These are phyloP conservation scores for Papilio xuthus DNA, from an alignment of 1,140 invertebrate species.

Conservation along the genomic window DNA sequence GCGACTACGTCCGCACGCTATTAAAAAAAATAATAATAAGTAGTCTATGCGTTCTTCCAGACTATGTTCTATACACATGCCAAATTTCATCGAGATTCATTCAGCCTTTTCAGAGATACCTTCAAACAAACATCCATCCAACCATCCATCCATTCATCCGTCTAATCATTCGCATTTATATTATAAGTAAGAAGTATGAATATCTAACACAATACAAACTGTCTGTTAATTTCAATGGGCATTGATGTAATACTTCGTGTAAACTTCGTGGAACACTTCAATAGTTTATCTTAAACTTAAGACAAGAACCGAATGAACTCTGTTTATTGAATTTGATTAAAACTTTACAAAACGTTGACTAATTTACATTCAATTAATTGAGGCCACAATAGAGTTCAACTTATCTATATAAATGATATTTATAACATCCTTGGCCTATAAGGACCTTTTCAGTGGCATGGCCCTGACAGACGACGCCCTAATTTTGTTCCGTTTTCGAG, in stretches of 20 bases:
- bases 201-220: not conserved
- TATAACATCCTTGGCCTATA: not conserved
- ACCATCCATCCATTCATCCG: no score
- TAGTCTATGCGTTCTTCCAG: no score
- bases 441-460: not conserved
- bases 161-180: no score
- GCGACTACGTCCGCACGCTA: no score
- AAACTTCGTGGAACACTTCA: not conserved
- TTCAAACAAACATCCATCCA: no score
- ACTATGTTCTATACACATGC: no score
- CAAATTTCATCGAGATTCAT: no score
- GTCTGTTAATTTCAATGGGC: not conserved
- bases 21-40: no score
- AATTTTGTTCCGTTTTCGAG: constrained; percentile 8
- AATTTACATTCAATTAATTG: constrained; percentile 9
- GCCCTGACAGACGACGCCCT: not conserved
- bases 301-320: not conserved
- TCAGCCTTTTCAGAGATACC: no score
- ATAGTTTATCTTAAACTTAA: constrained; percentile 12
- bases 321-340: constrained; percentile 20
- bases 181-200: no score
- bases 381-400: not conserved
- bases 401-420: not conserved
- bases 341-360: constrained; percentile 6
- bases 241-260: not conserved